phyloP scores from a whole-genome alignment of 1,140 invertebrate genomes.

The Drosophila pseudoananassae region DNA sequence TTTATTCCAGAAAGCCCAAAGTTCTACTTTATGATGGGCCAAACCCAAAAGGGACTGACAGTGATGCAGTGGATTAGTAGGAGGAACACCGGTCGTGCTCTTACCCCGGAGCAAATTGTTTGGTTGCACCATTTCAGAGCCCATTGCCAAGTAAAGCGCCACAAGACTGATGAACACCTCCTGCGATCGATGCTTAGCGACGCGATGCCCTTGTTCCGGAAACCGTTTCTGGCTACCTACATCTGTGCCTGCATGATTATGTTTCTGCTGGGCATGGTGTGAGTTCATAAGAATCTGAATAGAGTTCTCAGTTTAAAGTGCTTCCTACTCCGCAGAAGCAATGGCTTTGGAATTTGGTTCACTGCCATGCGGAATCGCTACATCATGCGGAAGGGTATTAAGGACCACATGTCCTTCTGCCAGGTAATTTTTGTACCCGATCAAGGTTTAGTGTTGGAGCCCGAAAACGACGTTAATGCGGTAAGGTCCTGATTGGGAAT shows the following conservation, averaged over 20 bases:
- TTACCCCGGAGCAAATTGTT: constrained; percentile 44
- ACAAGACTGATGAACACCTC: constrained; percentile 15
- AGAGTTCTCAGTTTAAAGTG: background rate
- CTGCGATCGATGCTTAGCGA: constrained; percentile 48
- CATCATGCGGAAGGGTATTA: constrained; percentile 52
- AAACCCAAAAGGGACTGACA: constrained; percentile 23
- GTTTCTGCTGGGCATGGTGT: constrained; percentile 61
- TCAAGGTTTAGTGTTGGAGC: constrained; percentile 17
- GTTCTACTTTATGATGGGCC: constrained; percentile 58
- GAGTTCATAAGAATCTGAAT: constrained; percentile 6
- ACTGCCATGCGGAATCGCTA: constrained; percentile 58
- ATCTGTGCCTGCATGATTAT: constrained; percentile 51
- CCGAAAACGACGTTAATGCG: constrained; percentile 34
- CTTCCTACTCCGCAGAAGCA: constrained; percentile 23
- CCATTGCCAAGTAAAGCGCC: background rate
- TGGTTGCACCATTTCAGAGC: constrained; percentile 31
- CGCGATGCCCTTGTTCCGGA: constrained; percentile 62
- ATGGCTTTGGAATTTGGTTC: constrained; percentile 61
- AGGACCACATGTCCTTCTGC: constrained; percentile 43
- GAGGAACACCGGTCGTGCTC: constrained; percentile 45
- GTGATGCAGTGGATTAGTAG: constrained; percentile 56
- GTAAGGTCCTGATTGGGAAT: background rate
- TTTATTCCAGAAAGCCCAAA: constrained; percentile 63
- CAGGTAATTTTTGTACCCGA: constrained; percentile 35
- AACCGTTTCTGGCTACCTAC: constrained; percentile 41